Evolutionary conservation across 2,797 vertebrate genomes (phyloP).

Genomic region (Capromys pilorides): DNA sequence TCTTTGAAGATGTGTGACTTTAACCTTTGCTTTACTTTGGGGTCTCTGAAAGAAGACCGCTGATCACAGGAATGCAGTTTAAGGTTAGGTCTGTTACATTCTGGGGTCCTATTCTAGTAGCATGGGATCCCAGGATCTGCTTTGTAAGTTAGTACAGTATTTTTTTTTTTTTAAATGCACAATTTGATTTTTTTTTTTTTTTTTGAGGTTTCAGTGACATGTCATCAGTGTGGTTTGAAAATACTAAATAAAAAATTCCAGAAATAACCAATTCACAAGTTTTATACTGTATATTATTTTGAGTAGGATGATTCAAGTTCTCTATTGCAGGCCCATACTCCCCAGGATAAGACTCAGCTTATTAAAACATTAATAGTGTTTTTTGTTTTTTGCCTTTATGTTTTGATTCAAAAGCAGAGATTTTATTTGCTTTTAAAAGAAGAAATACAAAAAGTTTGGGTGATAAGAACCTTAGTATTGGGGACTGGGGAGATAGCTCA

Average conservation of each 20-base stretch:
- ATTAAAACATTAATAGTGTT: background rate
- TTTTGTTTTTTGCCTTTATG: background rate
- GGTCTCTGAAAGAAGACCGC: background rate
- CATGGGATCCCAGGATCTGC: background rate
- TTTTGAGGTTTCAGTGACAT: background rate
- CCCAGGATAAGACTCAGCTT: background rate
- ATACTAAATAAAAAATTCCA: background rate
- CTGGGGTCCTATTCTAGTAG: background rate
- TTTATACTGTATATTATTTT: background rate
- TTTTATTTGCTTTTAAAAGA: constrained; percentile 41
- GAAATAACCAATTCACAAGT: background rate
- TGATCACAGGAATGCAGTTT: background rate
- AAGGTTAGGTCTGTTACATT: background rate
- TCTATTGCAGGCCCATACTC: background rate
- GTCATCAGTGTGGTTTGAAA: background rate
- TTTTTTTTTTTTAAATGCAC: background rate
- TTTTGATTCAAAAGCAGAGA: constrained; percentile 33
- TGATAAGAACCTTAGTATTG: background rate
- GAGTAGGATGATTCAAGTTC: background rate
- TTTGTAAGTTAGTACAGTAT: background rate
- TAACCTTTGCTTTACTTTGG: background rate
- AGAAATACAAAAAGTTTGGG: background rate
- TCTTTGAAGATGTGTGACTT: background rate
- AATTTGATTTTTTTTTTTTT: background rate
- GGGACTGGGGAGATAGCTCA: too few species aligned